Base-by-base conservation (phyloP, 2,113 vertebrate genomes). In the Myotis brandtii region DNA sequence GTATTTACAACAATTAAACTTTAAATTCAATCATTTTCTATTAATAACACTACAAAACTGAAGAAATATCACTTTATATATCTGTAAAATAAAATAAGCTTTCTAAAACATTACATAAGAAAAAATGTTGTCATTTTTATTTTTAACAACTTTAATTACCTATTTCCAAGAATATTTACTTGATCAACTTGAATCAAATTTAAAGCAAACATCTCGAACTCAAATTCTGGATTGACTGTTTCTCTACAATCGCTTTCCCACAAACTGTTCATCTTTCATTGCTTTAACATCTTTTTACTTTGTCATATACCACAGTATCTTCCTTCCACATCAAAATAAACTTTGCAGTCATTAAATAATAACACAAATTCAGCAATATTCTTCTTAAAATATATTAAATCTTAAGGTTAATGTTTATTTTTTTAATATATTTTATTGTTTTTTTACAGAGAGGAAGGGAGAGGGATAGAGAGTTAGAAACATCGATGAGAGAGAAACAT, bases 301-400 rank as follows among this genome's bases (percentile, higher is more conserved):
- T 91, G 34, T 43, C 37, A 77, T 17, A 88, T 27, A 66, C 32
- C 69, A 75, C 21, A 43, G 14, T n/a, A 92, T 48, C 69, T 64
- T 85, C 81, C 14, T 70, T 91, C 46, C 64, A 50, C 13, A 95
- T 69, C 27, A 81, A 90, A 92, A 92, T 69, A 54, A 76, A 79
- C 25, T 82, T 96, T 3, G 77, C 64, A 93, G 54, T 89, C 30
- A 86, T 64, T 43, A 81, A 25, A 77, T 54, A 88, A 80, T 27
- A 10, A 87, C 6, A 82, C 4, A 85, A 92, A 94, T 59, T 75
- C 3, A 83, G 34, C 4, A 80, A 17, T 70, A 77, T 89, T 93
- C 34, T 94, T 93, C n/a, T 90, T 92, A 72, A 86, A 69, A 85
- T 56, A 27, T 92, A 72, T 81, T 89, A 93, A 90, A 62, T 77